Evolutionary conservation across 2,113 vertebrate species (phyloP).

Genomic region (Alouatta palliata): DNA sequence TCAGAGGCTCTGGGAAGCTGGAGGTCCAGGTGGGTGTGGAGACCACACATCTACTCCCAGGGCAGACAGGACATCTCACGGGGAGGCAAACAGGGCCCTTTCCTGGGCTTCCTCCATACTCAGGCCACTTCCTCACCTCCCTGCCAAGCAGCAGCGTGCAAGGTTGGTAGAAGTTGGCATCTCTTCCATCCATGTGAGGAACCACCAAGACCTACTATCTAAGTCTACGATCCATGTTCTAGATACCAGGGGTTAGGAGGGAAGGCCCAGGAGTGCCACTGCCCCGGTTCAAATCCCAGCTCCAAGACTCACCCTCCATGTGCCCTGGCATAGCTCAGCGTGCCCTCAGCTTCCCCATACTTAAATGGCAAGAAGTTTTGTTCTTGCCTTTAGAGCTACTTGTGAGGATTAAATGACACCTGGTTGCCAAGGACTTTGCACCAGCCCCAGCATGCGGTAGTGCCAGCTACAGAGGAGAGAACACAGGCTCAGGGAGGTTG

Average conservation of each 20-base stretch:
- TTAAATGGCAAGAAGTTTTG: neutral
- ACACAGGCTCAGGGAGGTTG: neutral
- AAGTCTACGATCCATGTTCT: neutral
- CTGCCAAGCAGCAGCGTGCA: neutral
- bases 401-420: neutral
- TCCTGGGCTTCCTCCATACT: neutral
- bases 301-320: accelerated
- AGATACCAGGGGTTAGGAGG: neutral
- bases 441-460: accelerated
- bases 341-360: constrained; percentile 5
- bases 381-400: neutral
- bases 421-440: neutral
- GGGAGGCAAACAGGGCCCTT: neutral
- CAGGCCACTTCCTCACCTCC: too few relatives aligned
- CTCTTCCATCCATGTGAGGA: neutral
- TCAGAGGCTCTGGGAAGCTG: neutral
- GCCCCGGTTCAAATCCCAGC: neutral
- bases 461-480: too few relatives aligned
- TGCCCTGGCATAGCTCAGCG: neutral
- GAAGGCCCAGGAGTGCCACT: neutral
- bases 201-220: neutral
- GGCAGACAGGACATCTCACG: accelerated
- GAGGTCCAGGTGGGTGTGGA: neutral
- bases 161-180: neutral
- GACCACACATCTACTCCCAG: neutral